A percentile compares a stretch with the other conserved stretches of the same genome.
These are phyloP conservation scores for Dromococcyx pavoninus DNA, from an alignment of 2,797 vertebrate species.

Conservation along the genomic window DNA sequence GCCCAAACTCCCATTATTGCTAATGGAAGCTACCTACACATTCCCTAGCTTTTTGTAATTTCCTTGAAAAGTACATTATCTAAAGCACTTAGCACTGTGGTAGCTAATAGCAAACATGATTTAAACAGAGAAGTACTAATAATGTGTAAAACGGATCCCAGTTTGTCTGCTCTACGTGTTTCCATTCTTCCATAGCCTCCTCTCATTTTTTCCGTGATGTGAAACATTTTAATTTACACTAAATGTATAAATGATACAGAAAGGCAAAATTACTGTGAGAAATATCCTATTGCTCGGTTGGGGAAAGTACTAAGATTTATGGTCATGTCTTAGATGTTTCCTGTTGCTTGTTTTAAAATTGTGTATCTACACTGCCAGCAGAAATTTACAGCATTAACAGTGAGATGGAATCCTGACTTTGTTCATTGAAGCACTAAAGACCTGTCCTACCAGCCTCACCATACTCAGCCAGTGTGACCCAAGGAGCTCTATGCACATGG, in stretches of 20 bases:
- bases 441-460: background rate
- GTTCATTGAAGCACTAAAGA: background rate
- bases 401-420: background rate
- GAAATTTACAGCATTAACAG: background rate
- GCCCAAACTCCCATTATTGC: constrained; percentile 5
- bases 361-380: background rate
- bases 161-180: background rate
- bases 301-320: background rate
- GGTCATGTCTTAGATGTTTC: background rate
- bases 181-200: accelerated
- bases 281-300: background rate
- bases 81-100: constrained; percentile 39
- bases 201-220: background rate
- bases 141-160: background rate
- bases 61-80: constrained; percentile 45
- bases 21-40: constrained; percentile 28
- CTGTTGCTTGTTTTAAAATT: background rate
- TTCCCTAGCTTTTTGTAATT: background rate
- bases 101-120: constrained; percentile 18
- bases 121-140: constrained; percentile 9
- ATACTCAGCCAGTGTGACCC: background rate
- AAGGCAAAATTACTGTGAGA: background rate
- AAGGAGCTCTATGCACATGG: background rate
- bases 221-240: constrained; percentile 22
- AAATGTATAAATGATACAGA: background rate